A percentile compares a stretch with the other conserved stretches of the same genome.
Conservation (phyloP, 1,140 invertebrate species). For the Triops cancriformis region DNA sequence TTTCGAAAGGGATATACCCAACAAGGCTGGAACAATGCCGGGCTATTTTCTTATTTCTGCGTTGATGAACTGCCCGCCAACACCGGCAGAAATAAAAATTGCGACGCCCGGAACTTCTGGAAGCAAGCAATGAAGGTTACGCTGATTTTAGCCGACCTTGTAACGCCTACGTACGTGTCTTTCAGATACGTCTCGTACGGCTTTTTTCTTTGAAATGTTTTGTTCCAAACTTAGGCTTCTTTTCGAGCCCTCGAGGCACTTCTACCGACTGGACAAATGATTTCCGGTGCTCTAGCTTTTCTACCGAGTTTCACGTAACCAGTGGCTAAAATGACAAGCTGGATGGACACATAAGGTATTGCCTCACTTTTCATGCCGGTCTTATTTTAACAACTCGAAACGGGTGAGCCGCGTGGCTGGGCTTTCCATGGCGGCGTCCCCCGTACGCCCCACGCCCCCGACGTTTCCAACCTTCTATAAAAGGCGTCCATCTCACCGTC, state of each 20-base stretch:
- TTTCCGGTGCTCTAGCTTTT: neutral
- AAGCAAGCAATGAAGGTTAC: neutral
- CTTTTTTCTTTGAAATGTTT: too few species aligned
- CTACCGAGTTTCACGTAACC: neutral
- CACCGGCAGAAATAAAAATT: neutral
- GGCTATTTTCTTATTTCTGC: neutral
- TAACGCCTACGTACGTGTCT: neutral
- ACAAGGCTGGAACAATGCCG: too few species aligned
- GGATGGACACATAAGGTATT: constrained; percentile 4
- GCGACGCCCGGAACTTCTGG: neutral
- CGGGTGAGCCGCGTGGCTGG: neutral
- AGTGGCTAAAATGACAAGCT: neutral
- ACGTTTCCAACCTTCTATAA: neutral
- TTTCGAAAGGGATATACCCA: too few species aligned
- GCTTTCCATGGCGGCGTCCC: neutral
- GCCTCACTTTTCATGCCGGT: neutral
- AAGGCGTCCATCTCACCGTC: neutral
- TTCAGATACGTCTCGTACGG: neutral
- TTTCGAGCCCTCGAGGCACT: neutral
- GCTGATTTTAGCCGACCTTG: neutral
- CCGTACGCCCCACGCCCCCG: neutral
- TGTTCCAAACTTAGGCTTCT: too few species aligned
- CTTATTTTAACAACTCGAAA: neutral
- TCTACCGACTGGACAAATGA: neutral
- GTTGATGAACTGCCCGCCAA: neutral